A percentile compares a stretch with the other conserved stretches of the same genome.
phyloP scores from a whole-genome alignment of 2,888 invertebrate genomes.

The Leptinotarsa juncta region DNA sequence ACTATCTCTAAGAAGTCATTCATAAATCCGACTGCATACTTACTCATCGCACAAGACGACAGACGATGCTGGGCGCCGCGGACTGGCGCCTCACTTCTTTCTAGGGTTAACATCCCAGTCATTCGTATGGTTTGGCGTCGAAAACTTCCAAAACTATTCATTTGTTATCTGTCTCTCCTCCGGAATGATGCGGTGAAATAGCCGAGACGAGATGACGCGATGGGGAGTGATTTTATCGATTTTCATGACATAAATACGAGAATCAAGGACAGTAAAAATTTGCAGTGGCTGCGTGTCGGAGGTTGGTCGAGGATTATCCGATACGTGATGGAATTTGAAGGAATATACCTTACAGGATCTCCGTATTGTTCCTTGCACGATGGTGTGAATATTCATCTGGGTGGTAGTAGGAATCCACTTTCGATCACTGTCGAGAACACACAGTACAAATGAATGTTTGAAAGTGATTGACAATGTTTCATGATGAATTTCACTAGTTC shows the following conservation, averaged over 20 bases:
- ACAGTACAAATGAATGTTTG: neutral
- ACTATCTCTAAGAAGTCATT: neutral
- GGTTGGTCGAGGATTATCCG: neutral
- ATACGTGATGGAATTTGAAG: neutral
- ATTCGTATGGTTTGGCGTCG: constrained; percentile 18
- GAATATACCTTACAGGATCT: neutral
- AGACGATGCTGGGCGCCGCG: constrained; percentile 13
- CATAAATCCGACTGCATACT: neutral
- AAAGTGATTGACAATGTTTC: too few relatives aligned
- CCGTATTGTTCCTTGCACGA: neutral
- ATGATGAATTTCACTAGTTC: too few relatives aligned
- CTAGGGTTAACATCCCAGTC: constrained; percentile 38
- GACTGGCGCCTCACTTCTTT: constrained; percentile 31
- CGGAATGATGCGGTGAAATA: constrained; percentile 1
- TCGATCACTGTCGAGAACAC: neutral
- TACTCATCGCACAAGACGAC: neutral
- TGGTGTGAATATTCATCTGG: neutral
- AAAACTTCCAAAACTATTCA: constrained; percentile 17
- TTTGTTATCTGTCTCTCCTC: constrained; percentile 18
- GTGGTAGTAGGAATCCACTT: neutral
- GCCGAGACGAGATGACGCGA: constrained; percentile 9
- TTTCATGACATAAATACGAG: constrained; percentile 39
- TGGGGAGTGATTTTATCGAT: constrained; percentile 34
- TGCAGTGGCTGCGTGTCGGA: constrained; percentile 21
- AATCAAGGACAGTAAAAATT: constrained; percentile 43